phyloP scores from a whole-genome alignment of 2,888 invertebrate species.

The Himalopsyche kuldschensis region DNA sequence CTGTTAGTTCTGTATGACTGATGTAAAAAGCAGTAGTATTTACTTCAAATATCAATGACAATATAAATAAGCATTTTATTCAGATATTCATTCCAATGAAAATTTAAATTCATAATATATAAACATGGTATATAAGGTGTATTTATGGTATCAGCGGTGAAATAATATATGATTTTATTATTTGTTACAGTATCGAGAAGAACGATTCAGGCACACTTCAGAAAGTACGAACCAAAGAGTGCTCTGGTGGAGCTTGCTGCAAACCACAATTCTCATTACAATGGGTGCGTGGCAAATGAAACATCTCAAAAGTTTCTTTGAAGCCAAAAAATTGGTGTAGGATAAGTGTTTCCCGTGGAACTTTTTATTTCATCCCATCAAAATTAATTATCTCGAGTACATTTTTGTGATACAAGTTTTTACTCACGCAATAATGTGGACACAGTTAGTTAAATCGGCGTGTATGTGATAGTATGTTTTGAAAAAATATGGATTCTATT shows the following conservation, averaged over 20 bases:
- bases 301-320: constrained; percentile 98
- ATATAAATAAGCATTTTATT: no score
- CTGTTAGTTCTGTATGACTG: no score
- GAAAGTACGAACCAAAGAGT: constrained; percentile 96
- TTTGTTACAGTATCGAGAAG: constrained; percentile 84
- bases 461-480: neutral
- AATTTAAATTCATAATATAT: no score
- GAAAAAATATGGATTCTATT: neutral
- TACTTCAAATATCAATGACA: no score
- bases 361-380: neutral
- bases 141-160: no score
- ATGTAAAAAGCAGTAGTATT: no score
- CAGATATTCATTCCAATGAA: no score
- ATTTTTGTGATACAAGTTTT: neutral
- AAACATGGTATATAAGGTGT: no score
- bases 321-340: constrained; percentile 96
- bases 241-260: constrained; percentile 95
- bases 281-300: constrained; percentile 99
- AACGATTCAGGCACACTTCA: constrained; percentile 94
- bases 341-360: constrained; percentile 41
- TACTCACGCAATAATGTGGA: neutral
- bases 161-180: neutral
- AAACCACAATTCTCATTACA: constrained; percentile 83
- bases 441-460: neutral
- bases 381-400: neutral